Evolutionary conservation across 2,888 invertebrate species (phyloP), one percentile per base, ranked within the genome.

Genomic region (Teleiodes luculella): DNA sequence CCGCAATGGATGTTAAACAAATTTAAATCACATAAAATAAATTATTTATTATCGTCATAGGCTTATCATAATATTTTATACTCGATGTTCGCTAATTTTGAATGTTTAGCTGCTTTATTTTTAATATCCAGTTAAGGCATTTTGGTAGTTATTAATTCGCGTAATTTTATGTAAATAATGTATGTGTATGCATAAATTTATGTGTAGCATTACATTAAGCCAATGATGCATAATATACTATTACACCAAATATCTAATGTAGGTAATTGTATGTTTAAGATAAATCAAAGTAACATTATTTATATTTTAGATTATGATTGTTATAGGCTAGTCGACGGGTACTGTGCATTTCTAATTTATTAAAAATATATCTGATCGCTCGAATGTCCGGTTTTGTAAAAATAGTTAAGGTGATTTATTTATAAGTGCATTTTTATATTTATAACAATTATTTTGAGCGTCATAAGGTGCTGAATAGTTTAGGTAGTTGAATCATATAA

Each of bases 291-390:
- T 56, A 66, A 66, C 65, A 59, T 55, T 72, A 68, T 16, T 16
- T 35, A 35, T 30, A 39, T 18, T 8, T 14, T 33, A 65, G 60
- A 59, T 49, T 43, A 33, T 52, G 50, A 49, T 64, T 13, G 63
- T 63, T 56, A 62, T 86, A 86, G 83, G 78, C 73, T 82, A 89
- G 86, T 87, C 86, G 89, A 89, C 88, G 89, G 89, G 89, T 87
- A 83, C 78, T 82, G 83, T 86, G 87, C 86, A 86, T 87, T 87
- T 83, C 76, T 74, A 62, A 60, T 63, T 43, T 66, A 49, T 49
- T 41, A 24, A 51, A 51, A 35, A 39, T 41, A 47, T 41, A 48
- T 68, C 67, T 75, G 60, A 67, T 66, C 66, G 72, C 80, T 75
- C 74, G 72, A 76, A 73, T 83, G 86, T 88, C 86, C 85, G 85